Evolutionary conservation across 2,797 vertebrate genomes (phyloP).

Genomic region (Lophius americanus): DNA sequence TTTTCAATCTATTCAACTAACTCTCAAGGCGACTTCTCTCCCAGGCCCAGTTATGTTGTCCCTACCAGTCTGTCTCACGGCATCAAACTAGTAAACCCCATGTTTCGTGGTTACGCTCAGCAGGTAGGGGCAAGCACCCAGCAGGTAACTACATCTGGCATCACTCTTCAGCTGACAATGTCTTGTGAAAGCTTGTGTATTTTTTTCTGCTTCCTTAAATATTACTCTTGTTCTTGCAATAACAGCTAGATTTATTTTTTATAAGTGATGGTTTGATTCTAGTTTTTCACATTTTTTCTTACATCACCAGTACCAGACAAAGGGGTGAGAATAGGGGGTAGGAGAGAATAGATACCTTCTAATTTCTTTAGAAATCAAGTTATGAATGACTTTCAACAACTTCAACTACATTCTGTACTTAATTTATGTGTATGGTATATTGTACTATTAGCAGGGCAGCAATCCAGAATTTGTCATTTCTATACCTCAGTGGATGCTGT

Average conservation of each 20-base stretch:
- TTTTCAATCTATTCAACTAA: slow-evolving; percentile 10
- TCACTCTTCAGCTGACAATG: slow-evolving; percentile 36
- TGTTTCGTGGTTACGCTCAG: slow-evolving; percentile 98
- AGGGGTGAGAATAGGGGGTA: background rate
- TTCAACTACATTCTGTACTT: background rate
- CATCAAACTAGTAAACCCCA: slow-evolving; percentile 98
- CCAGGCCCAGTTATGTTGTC: slow-evolving; percentile 95
- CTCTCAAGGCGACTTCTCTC: slow-evolving; percentile 8
- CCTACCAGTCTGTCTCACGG: slow-evolving; percentile 96
- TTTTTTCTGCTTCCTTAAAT: background rate
- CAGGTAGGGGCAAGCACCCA: slow-evolving; percentile 84
- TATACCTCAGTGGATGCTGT: no score
- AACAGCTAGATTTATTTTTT: slow-evolving; percentile 2
- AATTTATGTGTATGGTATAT: no score
- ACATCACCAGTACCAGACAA: no score
- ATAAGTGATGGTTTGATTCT: background rate
- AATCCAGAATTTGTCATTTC: no score
- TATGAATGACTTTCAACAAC: background rate
- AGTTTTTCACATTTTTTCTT: slow-evolving; percentile 2
- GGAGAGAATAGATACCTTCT: background rate
- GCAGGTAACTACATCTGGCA: slow-evolving; percentile 71
- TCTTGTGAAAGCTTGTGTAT: slow-evolving; percentile 16
- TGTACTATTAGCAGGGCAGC: no score
- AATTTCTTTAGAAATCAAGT: background rate
- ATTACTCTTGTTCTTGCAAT: background rate